Evolutionary conservation across 2,797 vertebrate genomes (phyloP).

Genomic region (Tarsius wallacei): DNA sequence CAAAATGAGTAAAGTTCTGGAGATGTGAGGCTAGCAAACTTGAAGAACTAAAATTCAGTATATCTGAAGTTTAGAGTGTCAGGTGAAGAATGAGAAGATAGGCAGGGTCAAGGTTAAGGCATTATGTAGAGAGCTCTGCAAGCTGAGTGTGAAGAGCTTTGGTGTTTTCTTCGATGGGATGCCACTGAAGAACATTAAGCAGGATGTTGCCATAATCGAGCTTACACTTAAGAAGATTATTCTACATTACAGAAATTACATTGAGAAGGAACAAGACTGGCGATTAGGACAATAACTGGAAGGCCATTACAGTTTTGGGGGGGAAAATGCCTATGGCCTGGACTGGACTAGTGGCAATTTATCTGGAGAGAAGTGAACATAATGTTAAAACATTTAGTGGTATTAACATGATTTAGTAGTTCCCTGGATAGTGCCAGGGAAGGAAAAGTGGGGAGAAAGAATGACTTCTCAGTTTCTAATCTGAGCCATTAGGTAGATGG

Average conservation of each 20-base stretch:
- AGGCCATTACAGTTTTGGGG: not conserved
- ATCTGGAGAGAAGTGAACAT: not conserved
- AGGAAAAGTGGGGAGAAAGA: not conserved
- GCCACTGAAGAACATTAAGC: not conserved
- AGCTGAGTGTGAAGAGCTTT: not conserved
- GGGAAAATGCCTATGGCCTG: not conserved
- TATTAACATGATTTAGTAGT: constrained; percentile 44
- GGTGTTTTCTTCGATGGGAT: not conserved
- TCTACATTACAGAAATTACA: constrained; percentile 18
- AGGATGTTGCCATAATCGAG: not conserved
- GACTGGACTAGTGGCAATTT: not conserved
- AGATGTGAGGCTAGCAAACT: not conserved
- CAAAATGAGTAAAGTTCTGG: not conserved
- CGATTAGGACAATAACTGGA: not conserved
- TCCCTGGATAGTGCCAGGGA: not conserved
- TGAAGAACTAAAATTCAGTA: constrained; percentile 29
- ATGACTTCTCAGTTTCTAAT: constrained; percentile 40
- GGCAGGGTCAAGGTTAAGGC: not conserved
- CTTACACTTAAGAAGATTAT: constrained; percentile 7
- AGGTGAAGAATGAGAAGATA: constrained; percentile 21
- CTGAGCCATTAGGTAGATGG: not conserved
- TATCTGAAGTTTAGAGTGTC: not conserved
- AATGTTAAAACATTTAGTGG: not conserved
- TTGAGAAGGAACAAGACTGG: not conserved
- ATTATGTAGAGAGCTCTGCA: not conserved